Evolutionary conservation across 2,888 invertebrate species (phyloP).

Genomic region (Leptopilina drosophilae): DNA sequence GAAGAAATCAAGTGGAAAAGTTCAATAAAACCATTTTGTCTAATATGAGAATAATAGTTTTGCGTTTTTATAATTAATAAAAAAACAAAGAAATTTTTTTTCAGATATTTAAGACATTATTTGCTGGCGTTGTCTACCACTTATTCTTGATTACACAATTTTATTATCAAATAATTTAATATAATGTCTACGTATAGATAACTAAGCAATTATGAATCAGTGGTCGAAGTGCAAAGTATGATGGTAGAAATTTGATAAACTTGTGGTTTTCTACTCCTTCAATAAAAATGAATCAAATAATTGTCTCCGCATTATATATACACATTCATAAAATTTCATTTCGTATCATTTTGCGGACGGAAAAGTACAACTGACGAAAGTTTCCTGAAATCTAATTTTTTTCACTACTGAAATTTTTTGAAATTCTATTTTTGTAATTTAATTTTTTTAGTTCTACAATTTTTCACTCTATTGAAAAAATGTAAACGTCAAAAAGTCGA

Average conservation of each 20-base stretch:
- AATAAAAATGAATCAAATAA: slow-evolving; percentile 10
- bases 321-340: not conserved
- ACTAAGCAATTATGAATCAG: slow-evolving; percentile 25
- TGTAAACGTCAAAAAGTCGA: no score
- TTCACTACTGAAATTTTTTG: no score
- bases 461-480: no score
- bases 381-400: no score
- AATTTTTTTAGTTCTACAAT: no score
- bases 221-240: slow-evolving; percentile 26
- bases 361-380: not conserved
- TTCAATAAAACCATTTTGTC: not conserved
- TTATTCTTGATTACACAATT: slow-evolving; percentile 18
- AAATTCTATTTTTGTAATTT: no score
- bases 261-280: not conserved
- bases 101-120: not conserved
- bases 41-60: not conserved
- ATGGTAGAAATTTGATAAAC: slow-evolving; percentile 15
- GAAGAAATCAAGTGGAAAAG: not conserved
- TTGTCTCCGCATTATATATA: not conserved
- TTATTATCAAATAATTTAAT: slow-evolving; percentile 12
- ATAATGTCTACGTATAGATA: slow-evolving; percentile 5
- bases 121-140: not conserved
- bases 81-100: not conserved
- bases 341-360: not conserved
- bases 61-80: not conserved